These are phyloP conservation scores for Hucho hucho DNA, from an alignment of 2,113 vertebrate species.

Conservation along the genomic window DNA sequence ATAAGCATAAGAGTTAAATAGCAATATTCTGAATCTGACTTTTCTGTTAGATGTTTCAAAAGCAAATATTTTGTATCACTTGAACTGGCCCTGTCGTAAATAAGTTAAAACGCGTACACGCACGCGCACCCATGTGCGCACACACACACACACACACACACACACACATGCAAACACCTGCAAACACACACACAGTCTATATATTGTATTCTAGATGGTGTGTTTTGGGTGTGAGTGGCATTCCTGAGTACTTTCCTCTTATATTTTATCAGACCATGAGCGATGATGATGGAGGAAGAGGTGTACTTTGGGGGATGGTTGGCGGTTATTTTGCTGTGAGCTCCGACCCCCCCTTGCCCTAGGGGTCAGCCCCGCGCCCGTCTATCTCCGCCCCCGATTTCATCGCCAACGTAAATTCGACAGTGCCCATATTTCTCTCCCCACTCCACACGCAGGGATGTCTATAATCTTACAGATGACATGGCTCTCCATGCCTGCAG, in stretches of 20 bases:
- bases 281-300: neutral
- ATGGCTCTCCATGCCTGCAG: neutral
- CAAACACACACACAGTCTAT: neutral
- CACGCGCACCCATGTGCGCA: too few species aligned
- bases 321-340: conserved; percentile 31
- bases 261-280: too few species aligned
- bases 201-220: neutral
- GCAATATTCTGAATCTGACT: conserved; percentile 3
- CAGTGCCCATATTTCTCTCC: conserved; percentile 1
- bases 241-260: too few species aligned
- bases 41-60: neutral
- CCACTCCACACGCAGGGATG: conserved; percentile 8
- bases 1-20: conserved; percentile 37
- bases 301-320: neutral
- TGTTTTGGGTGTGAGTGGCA: neutral
- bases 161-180: too few species aligned
- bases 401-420: conserved; percentile 25
- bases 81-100: neutral
- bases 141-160: too few species aligned
- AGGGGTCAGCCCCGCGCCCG: conserved; percentile 34
- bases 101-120: neutral
- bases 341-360: neutral
- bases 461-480: conserved; percentile 8
- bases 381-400: conserved; percentile 37
- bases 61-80: neutral